Percentiles rank a stretch among this genome's conserved stretches.
phyloP scores from a whole-genome alignment of 2,113 vertebrate genomes.

The Amphiprion percula region DNA sequence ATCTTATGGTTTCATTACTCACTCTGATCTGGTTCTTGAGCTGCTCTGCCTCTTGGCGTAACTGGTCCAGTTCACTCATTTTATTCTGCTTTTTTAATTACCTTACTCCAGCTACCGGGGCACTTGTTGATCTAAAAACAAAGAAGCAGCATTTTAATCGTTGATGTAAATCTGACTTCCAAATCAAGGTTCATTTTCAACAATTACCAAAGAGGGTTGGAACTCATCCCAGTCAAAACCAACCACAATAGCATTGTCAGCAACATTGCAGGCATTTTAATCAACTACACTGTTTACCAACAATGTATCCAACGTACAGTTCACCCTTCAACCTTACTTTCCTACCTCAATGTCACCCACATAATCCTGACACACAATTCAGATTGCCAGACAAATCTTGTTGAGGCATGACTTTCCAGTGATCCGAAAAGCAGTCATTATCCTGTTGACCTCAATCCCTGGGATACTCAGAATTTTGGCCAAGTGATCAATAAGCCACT shows the following conservation, averaged over 20 bases:
- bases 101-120: conserved; percentile 87
- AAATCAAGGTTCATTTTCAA: conserved; percentile 4
- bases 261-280: background rate
- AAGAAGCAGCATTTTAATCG: background rate
- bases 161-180: background rate
- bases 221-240: background rate
- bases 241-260: background rate
- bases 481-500: conserved; percentile 73
- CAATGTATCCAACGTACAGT: background rate
- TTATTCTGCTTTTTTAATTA: conserved; percentile 88
- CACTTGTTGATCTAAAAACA: conserved; percentile 87
- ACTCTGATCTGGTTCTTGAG: conserved; percentile 99
- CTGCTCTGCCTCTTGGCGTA: conserved; percentile 99
- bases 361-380: conserved; percentile 79
- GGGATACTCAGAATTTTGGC: conserved; percentile 54
- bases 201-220: background rate
- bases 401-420: conserved; percentile 85
- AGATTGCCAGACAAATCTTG: conserved; percentile 85
- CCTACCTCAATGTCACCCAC: conserved; percentile 71
- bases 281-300: background rate
- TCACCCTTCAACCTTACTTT: conserved; percentile 49
- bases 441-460: conserved; percentile 81
- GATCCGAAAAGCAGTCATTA: conserved; percentile 79
- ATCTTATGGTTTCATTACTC: conserved; percentile 64
- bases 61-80: conserved; percentile 99